Percentiles rank a stretch among this genome's conserved stretches.
Conservation (phyloP, 2,797 vertebrate species). For the Scomberomorus guttatus region DNA sequence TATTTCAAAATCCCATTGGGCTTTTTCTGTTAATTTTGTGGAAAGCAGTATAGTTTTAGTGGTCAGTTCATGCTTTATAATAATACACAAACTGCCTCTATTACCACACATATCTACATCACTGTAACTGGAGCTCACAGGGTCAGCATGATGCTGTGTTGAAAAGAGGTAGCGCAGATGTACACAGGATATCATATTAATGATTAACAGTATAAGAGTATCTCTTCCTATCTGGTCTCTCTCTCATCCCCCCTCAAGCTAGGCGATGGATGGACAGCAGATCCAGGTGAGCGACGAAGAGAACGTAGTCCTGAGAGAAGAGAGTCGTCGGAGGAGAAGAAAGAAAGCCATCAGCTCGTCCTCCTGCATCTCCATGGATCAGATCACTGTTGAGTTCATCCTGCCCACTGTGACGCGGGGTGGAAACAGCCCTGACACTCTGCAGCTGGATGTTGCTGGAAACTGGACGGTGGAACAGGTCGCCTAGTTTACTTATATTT, state of each 20-base stretch:
- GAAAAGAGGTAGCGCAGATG: no score
- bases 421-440: conserved; percentile 82
- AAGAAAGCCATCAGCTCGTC: conserved; percentile 90
- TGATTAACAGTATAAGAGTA: rapidly evolving
- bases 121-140: no score
- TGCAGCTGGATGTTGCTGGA: conserved; percentile 90
- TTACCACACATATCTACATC: no score
- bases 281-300: conserved; percentile 85
- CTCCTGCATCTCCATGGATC: conserved; percentile 88
- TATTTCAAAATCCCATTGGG: no score
- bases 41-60: no score
- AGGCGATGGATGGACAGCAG: conserved; percentile 90
- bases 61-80: no score
- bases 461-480: conserved; percentile 96
- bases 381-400: conserved; percentile 92
- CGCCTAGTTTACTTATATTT: background rate
- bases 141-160: no score
- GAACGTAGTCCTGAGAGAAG: conserved; percentile 89
- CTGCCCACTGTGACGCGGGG: conserved; percentile 90
- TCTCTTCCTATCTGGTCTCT: background rate
- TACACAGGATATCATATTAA: background rate
- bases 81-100: no score
- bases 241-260: conserved; percentile 66
- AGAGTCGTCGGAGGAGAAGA: conserved; percentile 90
- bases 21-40: no score